Percentiles rank a stretch among this genome's conserved stretches.
These are phyloP conservation scores for Sphyrna mokarran DNA, from an alignment of 2,113 vertebrate species.

Conservation along the genomic window DNA sequence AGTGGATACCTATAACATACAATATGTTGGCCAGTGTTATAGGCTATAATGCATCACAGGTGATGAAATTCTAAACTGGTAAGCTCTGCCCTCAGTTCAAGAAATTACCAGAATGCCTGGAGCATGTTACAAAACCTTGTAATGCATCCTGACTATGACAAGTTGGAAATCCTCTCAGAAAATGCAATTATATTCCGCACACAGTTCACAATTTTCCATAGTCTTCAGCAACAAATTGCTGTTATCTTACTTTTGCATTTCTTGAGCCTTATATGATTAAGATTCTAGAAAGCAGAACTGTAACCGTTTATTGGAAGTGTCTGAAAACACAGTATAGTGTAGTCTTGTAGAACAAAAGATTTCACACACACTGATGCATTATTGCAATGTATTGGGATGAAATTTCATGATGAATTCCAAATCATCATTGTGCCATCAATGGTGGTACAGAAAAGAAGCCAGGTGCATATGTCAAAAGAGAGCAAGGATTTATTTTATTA, in stretches of 20 bases:
- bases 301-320: neutral
- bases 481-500: neutral
- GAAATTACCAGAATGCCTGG: neutral
- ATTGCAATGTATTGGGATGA: neutral
- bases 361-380: neutral
- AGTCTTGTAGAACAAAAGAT: neutral
- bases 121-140: neutral
- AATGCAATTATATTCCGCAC: neutral
- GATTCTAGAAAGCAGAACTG: neutral
- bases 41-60: neutral
- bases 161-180: neutral
- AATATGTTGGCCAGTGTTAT: neutral
- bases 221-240: neutral
- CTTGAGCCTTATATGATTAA: neutral
- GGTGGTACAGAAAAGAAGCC: neutral
- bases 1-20: conserved; percentile 7
- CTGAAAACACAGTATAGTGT: neutral
- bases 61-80: conserved; percentile 6
- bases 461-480: neutral
- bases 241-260: neutral
- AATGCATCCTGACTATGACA: neutral
- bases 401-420: neutral
- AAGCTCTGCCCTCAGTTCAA: neutral
- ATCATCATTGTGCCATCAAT: neutral
- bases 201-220: neutral